A percentile compares a stretch with the other conserved stretches of the same genome.
Evolutionary conservation across 2,797 vertebrate genomes (phyloP).

Genomic region (Silurus lanzhouensis): DNA sequence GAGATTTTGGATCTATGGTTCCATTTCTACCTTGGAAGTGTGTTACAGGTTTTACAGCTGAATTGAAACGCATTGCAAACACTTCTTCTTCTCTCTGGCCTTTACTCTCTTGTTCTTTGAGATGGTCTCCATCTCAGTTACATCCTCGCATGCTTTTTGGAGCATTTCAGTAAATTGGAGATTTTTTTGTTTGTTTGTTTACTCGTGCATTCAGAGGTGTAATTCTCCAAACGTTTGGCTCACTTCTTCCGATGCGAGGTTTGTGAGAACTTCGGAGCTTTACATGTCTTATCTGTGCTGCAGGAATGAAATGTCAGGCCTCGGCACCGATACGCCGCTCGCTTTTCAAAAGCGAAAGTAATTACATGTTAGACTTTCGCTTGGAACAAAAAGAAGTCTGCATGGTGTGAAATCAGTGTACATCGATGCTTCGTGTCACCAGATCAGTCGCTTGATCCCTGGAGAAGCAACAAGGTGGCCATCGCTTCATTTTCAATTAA

Average conservation of each 20-base stretch:
- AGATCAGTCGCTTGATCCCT: constrained; percentile 26
- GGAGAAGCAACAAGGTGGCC: constrained; percentile 11
- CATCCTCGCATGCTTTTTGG: background rate
- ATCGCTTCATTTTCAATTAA: constrained; percentile 22
- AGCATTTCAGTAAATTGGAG: background rate
- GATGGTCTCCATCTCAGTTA: background rate
- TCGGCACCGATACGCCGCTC: constrained; percentile 7
- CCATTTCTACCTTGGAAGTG: background rate
- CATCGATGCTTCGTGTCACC: constrained; percentile 7
- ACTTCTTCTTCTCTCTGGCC: background rate
- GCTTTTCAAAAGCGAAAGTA: constrained; percentile 35
- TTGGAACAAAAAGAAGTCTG: constrained; percentile 33
- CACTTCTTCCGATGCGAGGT: constrained; percentile 24
- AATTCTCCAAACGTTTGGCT: constrained; percentile 30
- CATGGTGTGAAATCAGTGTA: constrained; percentile 15
- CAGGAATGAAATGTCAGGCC: constrained; percentile 42
- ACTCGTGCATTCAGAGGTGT: constrained; percentile 23
- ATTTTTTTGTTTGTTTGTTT: constrained; percentile 20
- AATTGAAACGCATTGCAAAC: background rate
- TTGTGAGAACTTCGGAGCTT: constrained; percentile 42
- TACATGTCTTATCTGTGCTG: constrained; percentile 48
- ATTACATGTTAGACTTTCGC: constrained; percentile 41
- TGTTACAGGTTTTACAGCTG: background rate
- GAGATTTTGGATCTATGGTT: background rate
- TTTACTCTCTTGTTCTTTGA: background rate